phyloP scores from a whole-genome alignment of 2,888 invertebrate genomes.

The Trilocha varians region DNA sequence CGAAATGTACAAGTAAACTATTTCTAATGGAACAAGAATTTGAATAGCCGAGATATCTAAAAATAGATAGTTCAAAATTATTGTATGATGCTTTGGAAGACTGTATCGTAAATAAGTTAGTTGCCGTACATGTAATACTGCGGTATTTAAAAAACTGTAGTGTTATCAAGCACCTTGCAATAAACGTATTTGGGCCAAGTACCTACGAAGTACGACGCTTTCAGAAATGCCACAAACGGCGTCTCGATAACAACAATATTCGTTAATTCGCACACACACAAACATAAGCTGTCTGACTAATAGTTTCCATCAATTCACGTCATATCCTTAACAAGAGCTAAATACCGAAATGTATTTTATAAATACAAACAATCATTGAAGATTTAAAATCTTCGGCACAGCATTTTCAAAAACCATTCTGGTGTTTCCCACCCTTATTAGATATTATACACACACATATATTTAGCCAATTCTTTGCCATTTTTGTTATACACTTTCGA shows the following conservation, averaged over 20 bases:
- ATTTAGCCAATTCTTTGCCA: slow-evolving; percentile 42
- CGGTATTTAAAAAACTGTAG: slow-evolving; percentile 1
- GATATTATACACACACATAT: slow-evolving; percentile 47
- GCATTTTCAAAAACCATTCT: slow-evolving; percentile 47
- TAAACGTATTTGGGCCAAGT: slow-evolving; percentile 35
- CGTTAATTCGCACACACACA: not conserved
- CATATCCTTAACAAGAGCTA: slow-evolving; percentile 32
- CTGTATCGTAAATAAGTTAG: not conserved
- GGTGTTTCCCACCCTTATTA: slow-evolving; percentile 50
- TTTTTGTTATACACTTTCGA: slow-evolving; percentile 42
- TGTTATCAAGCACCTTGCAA: slow-evolving; percentile 5
- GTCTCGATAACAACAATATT: not conserved
- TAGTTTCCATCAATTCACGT: slow-evolving; percentile 37
- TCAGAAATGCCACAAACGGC: slow-evolving; percentile 1
- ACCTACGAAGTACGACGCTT: slow-evolving; percentile 10
- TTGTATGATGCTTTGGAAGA: slow-evolving; percentile 4
- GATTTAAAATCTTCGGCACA: slow-evolving; percentile 65
- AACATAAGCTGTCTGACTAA: slow-evolving; percentile 33
- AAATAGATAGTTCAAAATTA: not conserved
- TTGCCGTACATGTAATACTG: slow-evolving; percentile 1
- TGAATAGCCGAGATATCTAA: slow-evolving; percentile 11
- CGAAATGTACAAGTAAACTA: slow-evolving; percentile 23
- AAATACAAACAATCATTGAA: slow-evolving; percentile 61
- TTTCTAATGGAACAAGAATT: slow-evolving; percentile 27
- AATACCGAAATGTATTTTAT: slow-evolving; percentile 55